Evolutionary conservation across 2,888 invertebrate species (phyloP), one percentile per base, ranked within the genome.

Genomic region (Chalcosyrphus nemorum): DNA sequence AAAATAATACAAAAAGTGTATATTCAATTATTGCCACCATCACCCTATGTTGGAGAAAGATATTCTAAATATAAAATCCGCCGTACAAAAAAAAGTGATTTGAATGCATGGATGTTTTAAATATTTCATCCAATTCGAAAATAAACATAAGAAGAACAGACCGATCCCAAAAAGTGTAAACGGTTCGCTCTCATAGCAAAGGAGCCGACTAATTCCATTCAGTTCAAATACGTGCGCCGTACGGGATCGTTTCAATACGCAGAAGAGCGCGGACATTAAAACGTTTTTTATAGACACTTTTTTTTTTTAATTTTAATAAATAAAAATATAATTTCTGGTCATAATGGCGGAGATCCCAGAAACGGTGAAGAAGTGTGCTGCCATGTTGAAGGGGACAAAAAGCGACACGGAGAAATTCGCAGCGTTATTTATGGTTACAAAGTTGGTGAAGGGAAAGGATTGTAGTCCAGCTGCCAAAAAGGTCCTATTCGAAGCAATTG

Each of bases 321-420:
- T 27, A 24, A 66, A 47, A 70, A 74, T 45, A 50, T 72, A 75
- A 61, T 66, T 74, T 56, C 54, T 52, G 63, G 54, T 63, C 50
- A 70, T 47, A 87, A 91, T 91, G 91, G 89, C 91, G 86, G 91
- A 91, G 50, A 86, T 96, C 91, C 95, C 96, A 86, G 97, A 97
- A 89, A 94, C 95, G 84, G 95, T 97, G 86, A 95, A 95, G 91
- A 96, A 97, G 93, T 97, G 97, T 92, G 94, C 95, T 87, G 94
- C 94, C 82, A 95, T 97, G 88, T 91, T 98, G 87, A 95, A 96
- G 91, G 94, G 94, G 88, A 96, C 97, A 9, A 94, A 94, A 88
- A 95, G 94, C 90, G 97, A 98, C 91, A 97, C 97, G 0, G 97
- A 97, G 91, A 97, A 97, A 90, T 97, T 98, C 90, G 97, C 97